Evolutionary conservation across 2,797 vertebrate species (phyloP).

Genomic region (Pempheris klunzingeri): DNA sequence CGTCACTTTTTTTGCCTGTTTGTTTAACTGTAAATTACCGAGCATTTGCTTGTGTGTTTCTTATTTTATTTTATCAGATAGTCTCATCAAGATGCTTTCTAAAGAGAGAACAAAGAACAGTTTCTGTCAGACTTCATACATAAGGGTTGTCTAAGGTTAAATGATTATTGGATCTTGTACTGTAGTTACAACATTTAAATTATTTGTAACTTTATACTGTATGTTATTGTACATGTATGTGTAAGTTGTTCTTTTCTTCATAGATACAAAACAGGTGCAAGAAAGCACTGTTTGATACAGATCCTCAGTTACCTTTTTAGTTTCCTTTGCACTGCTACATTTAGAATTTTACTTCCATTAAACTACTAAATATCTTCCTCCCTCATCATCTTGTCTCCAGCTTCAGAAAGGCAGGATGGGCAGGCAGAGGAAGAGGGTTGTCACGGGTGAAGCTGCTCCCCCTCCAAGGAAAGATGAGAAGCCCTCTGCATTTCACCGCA

Average conservation of each 20-base stretch:
- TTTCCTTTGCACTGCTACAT: background rate
- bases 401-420: constrained; percentile 83
- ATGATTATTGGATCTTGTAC: background rate
- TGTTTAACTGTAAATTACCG: background rate
- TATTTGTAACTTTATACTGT: no score
- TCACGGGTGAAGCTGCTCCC: constrained; percentile 76
- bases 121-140: background rate
- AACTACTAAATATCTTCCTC: background rate
- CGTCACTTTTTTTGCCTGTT: background rate
- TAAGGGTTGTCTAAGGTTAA: background rate
- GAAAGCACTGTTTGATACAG: background rate
- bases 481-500: constrained; percentile 76
- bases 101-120: no score
- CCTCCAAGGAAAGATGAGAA: constrained; percentile 84
- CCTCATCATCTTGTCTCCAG: constrained; percentile 33
- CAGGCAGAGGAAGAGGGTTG: constrained; percentile 86
- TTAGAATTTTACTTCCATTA: background rate
- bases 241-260: background rate
- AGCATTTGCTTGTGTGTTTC: no score
- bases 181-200: background rate
- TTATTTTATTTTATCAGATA: background rate
- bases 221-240: background rate
- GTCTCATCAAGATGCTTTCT: no score
- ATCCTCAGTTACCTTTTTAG: background rate
- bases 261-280: background rate